phyloP scores from a whole-genome alignment of 2,797 vertebrate species.

The Limosa lapponica region DNA sequence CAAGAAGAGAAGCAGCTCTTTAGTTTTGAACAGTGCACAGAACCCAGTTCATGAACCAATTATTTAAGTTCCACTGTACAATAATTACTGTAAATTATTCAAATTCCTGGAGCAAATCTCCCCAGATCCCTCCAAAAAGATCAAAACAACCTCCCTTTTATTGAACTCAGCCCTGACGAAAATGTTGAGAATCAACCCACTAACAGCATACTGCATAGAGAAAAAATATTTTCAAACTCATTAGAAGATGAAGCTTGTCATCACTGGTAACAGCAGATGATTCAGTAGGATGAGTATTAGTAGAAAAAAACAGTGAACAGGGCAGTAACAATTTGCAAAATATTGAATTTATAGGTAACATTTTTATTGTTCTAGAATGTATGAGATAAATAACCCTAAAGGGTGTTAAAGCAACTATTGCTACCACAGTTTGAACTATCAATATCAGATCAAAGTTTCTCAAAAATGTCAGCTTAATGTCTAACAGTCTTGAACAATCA shows the following conservation, averaged over 20 bases:
- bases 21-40: background rate
- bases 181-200: background rate
- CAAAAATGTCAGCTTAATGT: background rate
- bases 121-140: background rate
- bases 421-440: background rate
- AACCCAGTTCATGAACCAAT: background rate
- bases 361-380: background rate
- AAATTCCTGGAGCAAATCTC: background rate
- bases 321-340: background rate
- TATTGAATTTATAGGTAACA: background rate
- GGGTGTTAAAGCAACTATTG: background rate
- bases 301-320: background rate
- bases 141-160: background rate
- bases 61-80: background rate
- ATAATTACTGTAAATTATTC: background rate
- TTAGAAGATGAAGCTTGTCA: background rate
- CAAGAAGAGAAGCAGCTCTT: background rate
- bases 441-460: background rate
- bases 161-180: background rate
- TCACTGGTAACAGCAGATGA: constrained; percentile 9
- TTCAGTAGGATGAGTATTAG: background rate
- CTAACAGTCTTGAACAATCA: background rate
- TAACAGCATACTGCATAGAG: background rate
- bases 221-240: constrained; percentile 14
- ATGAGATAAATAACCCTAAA: background rate